These are phyloP conservation scores for Erynnis tages DNA, from an alignment of 2,888 invertebrate genomes.

Conservation along the genomic window DNA sequence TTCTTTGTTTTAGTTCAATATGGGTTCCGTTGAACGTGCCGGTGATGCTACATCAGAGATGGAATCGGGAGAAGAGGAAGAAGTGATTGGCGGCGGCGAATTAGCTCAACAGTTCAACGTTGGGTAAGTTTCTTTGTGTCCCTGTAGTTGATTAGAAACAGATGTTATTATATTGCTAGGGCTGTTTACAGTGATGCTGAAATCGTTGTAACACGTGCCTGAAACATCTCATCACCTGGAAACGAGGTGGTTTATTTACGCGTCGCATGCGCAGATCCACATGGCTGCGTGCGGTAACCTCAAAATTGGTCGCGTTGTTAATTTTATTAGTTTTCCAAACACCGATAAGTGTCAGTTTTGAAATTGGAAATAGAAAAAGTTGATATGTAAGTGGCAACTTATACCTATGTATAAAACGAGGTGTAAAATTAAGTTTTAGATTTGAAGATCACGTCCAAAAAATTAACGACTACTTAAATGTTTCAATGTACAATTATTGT, in stretches of 20 bases:
- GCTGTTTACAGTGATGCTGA: not conserved
- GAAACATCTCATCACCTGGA: not conserved
- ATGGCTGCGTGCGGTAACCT: conserved; percentile 19
- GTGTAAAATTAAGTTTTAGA: too few species aligned
- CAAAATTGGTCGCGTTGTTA: conserved; percentile 16
- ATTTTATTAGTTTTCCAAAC: too few species aligned
- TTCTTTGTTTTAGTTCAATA: conserved; percentile 66
- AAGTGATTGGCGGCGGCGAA: conserved; percentile 78
- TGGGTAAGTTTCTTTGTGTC: conserved; percentile 49
- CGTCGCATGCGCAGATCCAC: conserved; percentile 6
- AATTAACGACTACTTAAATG: too few species aligned
- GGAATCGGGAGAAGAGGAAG: conserved; percentile 85
- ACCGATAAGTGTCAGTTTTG: too few species aligned
- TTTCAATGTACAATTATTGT: too few species aligned
- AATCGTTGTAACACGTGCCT: conserved; percentile 1
- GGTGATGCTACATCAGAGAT: conserved; percentile 84
- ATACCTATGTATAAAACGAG: too few species aligned
- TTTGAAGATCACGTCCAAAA: too few species aligned
- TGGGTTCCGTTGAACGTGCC: conserved; percentile 85
- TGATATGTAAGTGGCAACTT: too few species aligned
- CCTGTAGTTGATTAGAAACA: not conserved
- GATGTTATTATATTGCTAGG: not conserved
- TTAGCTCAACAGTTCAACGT: conserved; percentile 68
- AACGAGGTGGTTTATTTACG: not conserved
- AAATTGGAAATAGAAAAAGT: too few species aligned